Evolutionary conservation across 2,888 invertebrate species (phyloP), one percentile per base, ranked within the genome.

Genomic region (Epirrita christyi): DNA sequence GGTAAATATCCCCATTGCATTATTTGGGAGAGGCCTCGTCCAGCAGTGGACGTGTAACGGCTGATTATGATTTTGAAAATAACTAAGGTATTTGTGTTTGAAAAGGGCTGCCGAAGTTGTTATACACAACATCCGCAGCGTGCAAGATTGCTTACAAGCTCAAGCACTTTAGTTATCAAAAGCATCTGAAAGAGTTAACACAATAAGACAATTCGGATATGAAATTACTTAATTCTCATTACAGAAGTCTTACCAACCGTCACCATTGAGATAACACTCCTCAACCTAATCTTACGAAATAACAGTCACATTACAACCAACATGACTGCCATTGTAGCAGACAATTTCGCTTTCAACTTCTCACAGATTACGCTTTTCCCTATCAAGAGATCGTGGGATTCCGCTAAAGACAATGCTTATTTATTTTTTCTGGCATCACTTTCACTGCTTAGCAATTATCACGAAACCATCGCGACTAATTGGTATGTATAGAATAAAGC

Each of bases 301-400:
- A 45, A 47, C 55, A 43, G 56, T 55, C 63, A 63, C 63, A 61
- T 69, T 54, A 54, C 55, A 63, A 53, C 59, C 63, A 71, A 72
- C 59, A 73, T 67, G 68, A 70, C 69, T 43, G 59, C 79, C 68
- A 83, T 85, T 86, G 85, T 86, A 81, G 72, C 66, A 63, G 61
- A 65, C 74, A 77, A 86, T 89, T 88, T 90, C 88, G 81, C 85
- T 88, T 83, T 88, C 80, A 77, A 73, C 73, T 88, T 90, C 91
- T 87, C 91, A 90, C 83, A 75, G 82, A 86, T 83, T 83, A 82
- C 86, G 84, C 82, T 85, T 89, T 88, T 88, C 85, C 84, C 84
- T 88, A 87, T 88, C 89, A 81, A 71, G 77, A 86, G 85, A 90
- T 88, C 91, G 91, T 91, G 91, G 88, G 91, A 91, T 61, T 64